These are phyloP conservation scores for Drosophila merina DNA, from an alignment of 2,888 invertebrate genomes.

Conservation along the genomic window DNA sequence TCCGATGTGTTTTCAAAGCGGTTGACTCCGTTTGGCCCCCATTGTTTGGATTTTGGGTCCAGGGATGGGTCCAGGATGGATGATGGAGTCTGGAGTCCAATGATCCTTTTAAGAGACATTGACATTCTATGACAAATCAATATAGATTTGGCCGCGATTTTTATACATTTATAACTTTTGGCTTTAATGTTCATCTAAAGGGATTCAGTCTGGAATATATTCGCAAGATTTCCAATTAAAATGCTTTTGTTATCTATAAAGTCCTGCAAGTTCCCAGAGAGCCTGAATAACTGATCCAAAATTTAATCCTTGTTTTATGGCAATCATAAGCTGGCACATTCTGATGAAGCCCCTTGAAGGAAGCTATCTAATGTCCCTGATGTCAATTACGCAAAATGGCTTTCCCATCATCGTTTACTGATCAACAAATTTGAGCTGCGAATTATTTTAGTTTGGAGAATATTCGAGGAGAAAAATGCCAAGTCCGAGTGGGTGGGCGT, in stretches of 20 bases:
- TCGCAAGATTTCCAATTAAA: too few relatives aligned
- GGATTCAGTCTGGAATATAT: not conserved
- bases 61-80: not conserved
- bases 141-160: not conserved
- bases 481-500: constrained; percentile 21
- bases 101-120: constrained; percentile 4
- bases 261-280: not conserved
- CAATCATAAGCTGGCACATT: not conserved
- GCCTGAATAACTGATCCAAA: not conserved
- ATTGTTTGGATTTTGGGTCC: not conserved
- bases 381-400: constrained; percentile 32
- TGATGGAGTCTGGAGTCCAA: not conserved
- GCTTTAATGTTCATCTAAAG: not conserved
- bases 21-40: constrained; percentile 18
- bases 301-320: not conserved
- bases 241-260: too few relatives aligned
- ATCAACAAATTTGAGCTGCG: constrained; percentile 14
- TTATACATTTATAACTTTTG: too few relatives aligned
- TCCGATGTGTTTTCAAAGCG: constrained; percentile 36
- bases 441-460: constrained; percentile 21
- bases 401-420: constrained; percentile 32
- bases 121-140: not conserved
- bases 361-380: constrained; percentile 15
- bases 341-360: not conserved
- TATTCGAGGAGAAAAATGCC: not conserved